Evolutionary conservation across 1,140 invertebrate species (phyloP).

Genomic region (Drosophila ohnishii): DNA sequence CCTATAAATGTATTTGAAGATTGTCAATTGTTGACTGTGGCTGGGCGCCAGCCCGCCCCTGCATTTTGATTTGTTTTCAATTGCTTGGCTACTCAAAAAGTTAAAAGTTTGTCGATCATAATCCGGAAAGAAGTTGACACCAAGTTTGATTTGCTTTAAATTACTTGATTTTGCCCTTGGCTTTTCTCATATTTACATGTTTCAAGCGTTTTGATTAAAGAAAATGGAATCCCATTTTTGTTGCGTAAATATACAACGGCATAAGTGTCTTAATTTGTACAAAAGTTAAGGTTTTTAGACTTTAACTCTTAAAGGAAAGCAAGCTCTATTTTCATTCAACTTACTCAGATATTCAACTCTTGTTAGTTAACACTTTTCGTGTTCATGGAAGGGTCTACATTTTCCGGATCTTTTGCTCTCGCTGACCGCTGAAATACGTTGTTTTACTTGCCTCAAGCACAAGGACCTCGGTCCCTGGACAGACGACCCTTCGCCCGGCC

Average conservation of each 20-base stretch:
- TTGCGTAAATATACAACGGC: neutral
- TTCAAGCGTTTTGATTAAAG: neutral
- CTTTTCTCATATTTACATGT: slow-evolving; percentile 10
- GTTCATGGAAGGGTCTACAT: slow-evolving; percentile 1
- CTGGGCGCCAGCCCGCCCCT: slow-evolving; percentile 24
- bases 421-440: slow-evolving; percentile 31
- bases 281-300: neutral
- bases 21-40: slow-evolving; percentile 73
- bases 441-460: slow-evolving; percentile 29
- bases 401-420: slow-evolving; percentile 12
- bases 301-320: neutral
- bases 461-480: slow-evolving; percentile 22
- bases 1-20: slow-evolving; percentile 76
- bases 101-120: slow-evolving; percentile 53
- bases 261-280: neutral
- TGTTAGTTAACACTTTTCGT: slow-evolving; percentile 25
- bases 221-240: neutral
- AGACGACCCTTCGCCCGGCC: slow-evolving; percentile 15
- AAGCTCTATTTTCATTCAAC: slow-evolving; percentile 8
- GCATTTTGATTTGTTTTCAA: slow-evolving; percentile 76
- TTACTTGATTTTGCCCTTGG: slow-evolving; percentile 40
- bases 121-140: slow-evolving; percentile 64
- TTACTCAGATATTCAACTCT: slow-evolving; percentile 27
- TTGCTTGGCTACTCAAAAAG: slow-evolving; percentile 55
- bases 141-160: slow-evolving; percentile 60